A percentile compares a stretch with the other conserved stretches of the same genome.
Conservation (phyloP, 2,888 invertebrate genomes). For the Endotricha flammealis region DNA sequence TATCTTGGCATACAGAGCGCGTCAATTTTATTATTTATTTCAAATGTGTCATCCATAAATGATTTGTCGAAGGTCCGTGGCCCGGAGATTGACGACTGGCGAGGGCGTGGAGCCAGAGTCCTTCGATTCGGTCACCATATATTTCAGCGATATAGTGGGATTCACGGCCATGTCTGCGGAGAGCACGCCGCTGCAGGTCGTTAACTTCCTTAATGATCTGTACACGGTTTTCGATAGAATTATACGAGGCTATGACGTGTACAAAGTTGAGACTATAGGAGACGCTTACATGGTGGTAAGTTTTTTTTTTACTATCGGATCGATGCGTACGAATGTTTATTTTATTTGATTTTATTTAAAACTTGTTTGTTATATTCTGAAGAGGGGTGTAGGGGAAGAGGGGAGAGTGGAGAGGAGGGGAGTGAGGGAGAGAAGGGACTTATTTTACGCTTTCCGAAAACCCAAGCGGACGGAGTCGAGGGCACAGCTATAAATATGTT, state of each 20-base stretch:
- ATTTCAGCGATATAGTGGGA: conserved; percentile 98
- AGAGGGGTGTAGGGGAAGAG: too few relatives aligned
- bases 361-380: background rate
- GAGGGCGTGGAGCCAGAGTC: conserved; percentile 95
- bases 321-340: too few relatives aligned
- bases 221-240: conserved; percentile 98
- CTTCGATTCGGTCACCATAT: conserved; percentile 95
- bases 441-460: too few relatives aligned
- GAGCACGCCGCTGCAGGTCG: conserved; percentile 95
- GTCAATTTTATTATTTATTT: background rate
- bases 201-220: conserved; percentile 97
- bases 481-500: too few relatives aligned
- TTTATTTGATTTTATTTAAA: background rate
- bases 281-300: conserved; percentile 84
- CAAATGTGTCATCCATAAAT: conserved; percentile 8
- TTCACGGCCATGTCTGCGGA: conserved; percentile 97
- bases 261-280: conserved; percentile 97
- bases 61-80: conserved; percentile 85
- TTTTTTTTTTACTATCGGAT: too few relatives aligned
- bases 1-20: conserved; percentile 2
- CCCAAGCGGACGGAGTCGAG: too few relatives aligned
- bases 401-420: too few relatives aligned
- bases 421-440: too few relatives aligned
- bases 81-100: conserved; percentile 90
- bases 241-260: conserved; percentile 97